Percentiles rank a stretch among this genome's conserved stretches.
Evolutionary conservation across 2,113 vertebrate genomes (phyloP).

Genomic region (Pterophyllum scalare): DNA sequence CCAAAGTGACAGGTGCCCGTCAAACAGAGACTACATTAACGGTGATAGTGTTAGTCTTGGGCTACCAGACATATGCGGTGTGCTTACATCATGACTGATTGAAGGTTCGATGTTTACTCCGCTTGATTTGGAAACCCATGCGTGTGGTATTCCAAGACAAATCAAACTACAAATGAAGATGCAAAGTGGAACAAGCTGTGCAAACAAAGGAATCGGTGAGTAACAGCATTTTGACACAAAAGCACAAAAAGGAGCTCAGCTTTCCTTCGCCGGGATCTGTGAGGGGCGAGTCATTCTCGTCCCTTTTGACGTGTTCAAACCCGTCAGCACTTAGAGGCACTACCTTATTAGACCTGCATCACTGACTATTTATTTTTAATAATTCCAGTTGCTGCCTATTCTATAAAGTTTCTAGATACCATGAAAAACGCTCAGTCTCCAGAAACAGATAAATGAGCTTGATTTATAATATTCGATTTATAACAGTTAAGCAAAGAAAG

Average conservation of each 20-base stretch:
- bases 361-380: not conserved
- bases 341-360: not conserved
- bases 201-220: not conserved
- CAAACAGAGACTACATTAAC: not conserved
- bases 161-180: not conserved
- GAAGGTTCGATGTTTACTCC: not conserved
- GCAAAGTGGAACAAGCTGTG: not conserved
- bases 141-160: not conserved
- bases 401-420: not conserved
- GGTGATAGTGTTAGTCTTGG: not conserved
- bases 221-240: not conserved
- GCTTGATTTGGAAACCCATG: not conserved
- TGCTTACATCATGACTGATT: not conserved
- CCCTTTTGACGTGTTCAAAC: no score
- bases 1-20: no score
- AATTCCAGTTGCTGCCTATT: not conserved
- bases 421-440: not conserved
- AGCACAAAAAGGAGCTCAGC: not conserved
- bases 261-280: not conserved
- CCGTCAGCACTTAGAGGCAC: not conserved
- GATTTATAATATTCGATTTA: not conserved
- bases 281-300: not conserved
- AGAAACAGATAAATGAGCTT: not conserved
- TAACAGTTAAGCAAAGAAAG: not conserved
- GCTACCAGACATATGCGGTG: not conserved